A percentile compares a stretch with the other conserved stretches of the same genome.
These are phyloP conservation scores for Elaphurus davidianus DNA, from an alignment of 2,113 vertebrate genomes.

Conservation along the genomic window DNA sequence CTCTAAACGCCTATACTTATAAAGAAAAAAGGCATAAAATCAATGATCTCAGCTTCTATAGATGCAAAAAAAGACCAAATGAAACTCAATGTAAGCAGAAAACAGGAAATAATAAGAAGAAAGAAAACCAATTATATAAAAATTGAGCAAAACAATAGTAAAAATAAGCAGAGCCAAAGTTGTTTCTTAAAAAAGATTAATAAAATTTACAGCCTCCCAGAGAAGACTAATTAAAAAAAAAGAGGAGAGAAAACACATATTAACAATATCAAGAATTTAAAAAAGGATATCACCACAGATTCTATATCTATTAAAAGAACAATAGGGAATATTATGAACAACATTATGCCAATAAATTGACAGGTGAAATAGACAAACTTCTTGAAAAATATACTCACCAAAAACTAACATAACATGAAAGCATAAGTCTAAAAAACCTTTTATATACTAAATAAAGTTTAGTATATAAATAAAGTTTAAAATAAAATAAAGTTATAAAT, in stretches of 20 bases:
- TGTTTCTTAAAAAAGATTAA: constrained; percentile 1
- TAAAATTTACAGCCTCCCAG: neutral
- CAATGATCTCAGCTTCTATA: neutral
- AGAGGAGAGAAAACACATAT: neutral
- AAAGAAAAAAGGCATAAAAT: neutral
- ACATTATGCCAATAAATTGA: neutral
- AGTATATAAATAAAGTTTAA: neutral
- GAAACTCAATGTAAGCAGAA: neutral
- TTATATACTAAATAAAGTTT: neutral
- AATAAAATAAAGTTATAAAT: neutral
- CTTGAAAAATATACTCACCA: neutral
- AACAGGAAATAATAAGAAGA: neutral
- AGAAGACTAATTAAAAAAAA: neutral
- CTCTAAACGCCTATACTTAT: neutral
- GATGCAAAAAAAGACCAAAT: neutral
- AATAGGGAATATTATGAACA: neutral
- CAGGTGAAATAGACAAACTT: neutral
- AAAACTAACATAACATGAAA: neutral
- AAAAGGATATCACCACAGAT: neutral
- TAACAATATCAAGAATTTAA: neutral
- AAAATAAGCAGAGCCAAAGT: neutral
- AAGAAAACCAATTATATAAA: neutral
- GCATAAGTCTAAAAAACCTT: neutral
- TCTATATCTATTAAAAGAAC: neutral
- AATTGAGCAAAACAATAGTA: neutral